Evolutionary conservation across 2,797 vertebrate genomes (phyloP).

Genomic region (Coluber constrictor): DNA sequence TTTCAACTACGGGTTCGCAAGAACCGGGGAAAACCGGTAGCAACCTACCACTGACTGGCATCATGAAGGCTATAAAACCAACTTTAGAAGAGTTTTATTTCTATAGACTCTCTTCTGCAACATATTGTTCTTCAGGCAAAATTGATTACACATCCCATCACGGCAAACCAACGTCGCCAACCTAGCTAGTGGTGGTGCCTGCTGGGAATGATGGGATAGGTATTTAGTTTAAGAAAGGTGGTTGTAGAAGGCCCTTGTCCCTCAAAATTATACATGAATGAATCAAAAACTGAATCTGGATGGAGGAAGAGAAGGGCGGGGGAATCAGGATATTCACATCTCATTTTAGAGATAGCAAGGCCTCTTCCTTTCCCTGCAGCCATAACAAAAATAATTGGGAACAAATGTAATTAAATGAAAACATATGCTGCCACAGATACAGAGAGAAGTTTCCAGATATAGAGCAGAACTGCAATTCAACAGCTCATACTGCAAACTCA

Average conservation of each 20-base stretch:
- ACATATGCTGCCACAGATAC: neutral
- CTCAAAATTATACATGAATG: slow-evolving; percentile 11
- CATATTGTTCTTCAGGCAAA: neutral
- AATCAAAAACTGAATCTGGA: neutral
- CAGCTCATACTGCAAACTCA: slow-evolving; percentile 6
- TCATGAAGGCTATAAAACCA: neutral
- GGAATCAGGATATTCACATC: neutral
- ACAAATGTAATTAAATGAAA: slow-evolving; percentile 37
- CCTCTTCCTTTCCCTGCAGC: slow-evolving; percentile 8
- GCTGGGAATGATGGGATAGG: neutral
- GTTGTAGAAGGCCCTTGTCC: neutral
- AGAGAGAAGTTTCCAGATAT: neutral
- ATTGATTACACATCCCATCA: neutral
- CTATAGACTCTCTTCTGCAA: neutral
- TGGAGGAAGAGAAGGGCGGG: neutral
- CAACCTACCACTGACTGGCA: neutral
- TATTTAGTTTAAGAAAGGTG: neutral
- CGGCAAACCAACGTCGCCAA: neutral
- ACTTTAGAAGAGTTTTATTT: neutral
- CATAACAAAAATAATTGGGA: slow-evolving; percentile 16
- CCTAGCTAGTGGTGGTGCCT: neutral
- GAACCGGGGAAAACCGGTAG: too few species aligned
- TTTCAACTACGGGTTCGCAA: too few species aligned
- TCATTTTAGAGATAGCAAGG: slow-evolving; percentile 26
- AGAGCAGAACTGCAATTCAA: neutral